Evolutionary conservation across 2,797 vertebrate species (phyloP).

Genomic region (Sebastes minor): DNA sequence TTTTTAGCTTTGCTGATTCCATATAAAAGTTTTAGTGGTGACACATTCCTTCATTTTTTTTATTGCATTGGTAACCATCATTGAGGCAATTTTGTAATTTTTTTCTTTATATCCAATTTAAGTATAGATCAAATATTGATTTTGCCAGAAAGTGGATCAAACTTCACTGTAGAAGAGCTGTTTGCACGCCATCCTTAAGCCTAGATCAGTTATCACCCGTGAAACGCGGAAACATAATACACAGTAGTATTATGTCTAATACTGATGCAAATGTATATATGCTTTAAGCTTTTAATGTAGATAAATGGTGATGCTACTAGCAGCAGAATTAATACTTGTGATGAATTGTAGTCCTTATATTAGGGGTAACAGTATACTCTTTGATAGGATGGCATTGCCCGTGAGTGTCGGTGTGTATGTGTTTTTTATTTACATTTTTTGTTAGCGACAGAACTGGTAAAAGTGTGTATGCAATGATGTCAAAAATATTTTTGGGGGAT

Average conservation of each 20-base stretch:
- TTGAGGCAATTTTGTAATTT: slow-evolving; percentile 31
- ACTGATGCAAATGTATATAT: slow-evolving; percentile 80
- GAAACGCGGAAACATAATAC: slow-evolving; percentile 74
- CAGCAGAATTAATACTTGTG: slow-evolving; percentile 77
- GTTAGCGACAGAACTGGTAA: slow-evolving; percentile 49
- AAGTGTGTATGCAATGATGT: slow-evolving; percentile 45
- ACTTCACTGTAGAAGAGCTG: slow-evolving; percentile 62
- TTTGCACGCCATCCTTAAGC: slow-evolving; percentile 66
- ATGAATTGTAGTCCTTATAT: slow-evolving; percentile 83
- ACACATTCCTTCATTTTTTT: slow-evolving; percentile 70
- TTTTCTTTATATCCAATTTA: slow-evolving; percentile 45
- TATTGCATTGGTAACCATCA: slow-evolving; percentile 44
- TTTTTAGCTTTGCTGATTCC: slow-evolving; percentile 62
- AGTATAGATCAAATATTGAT: slow-evolving; percentile 47
- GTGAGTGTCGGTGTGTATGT: slow-evolving; percentile 69
- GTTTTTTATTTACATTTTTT: slow-evolving; percentile 50
- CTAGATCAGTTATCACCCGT: slow-evolving; percentile 57
- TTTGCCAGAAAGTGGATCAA: slow-evolving; percentile 56
- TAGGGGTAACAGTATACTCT: slow-evolving; percentile 78
- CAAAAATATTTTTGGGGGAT: background rate
- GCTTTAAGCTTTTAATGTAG: slow-evolving; percentile 84
- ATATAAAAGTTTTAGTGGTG: slow-evolving; percentile 68
- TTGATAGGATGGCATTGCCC: slow-evolving; percentile 79
- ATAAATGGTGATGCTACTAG: slow-evolving; percentile 77
- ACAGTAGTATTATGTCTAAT: slow-evolving; percentile 75